These are phyloP conservation scores for Siniperca scherzeri DNA, from an alignment of 2,797 vertebrate genomes.

Conservation along the genomic window DNA sequence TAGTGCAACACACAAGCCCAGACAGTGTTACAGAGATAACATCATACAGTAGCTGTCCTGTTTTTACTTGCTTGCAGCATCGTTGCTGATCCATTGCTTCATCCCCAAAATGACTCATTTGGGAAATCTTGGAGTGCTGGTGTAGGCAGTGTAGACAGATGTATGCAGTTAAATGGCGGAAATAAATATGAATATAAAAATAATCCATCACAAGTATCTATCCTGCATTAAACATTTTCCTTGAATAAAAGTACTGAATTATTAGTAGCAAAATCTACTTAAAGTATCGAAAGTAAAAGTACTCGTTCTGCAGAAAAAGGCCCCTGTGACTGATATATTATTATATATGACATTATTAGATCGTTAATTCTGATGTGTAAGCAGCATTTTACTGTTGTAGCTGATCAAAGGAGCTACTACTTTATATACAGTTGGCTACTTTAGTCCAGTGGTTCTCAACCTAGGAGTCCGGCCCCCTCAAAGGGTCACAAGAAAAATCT, in stretches of 20 bases:
- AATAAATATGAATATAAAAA: constrained; percentile 25
- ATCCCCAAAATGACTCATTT: constrained; percentile 33
- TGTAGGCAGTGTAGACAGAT: constrained; percentile 31
- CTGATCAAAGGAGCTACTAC: not conserved
- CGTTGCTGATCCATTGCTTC: constrained; percentile 39
- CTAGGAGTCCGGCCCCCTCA: not conserved
- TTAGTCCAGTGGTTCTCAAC: not conserved
- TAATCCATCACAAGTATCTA: not conserved
- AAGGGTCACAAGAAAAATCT: not conserved
- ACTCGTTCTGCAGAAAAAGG: too few species aligned
- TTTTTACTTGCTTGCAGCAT: constrained; percentile 6
- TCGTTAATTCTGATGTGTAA: not conserved
- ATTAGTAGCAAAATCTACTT: not conserved
- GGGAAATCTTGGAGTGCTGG: constrained; percentile 31
- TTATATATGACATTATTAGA: not conserved
- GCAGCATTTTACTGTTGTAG: not conserved
- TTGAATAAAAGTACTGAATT: not conserved
- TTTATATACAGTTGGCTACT: not conserved
- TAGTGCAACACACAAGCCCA: not conserved
- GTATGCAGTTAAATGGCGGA: constrained; percentile 9
- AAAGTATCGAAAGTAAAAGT: not conserved
- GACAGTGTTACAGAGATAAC: not conserved
- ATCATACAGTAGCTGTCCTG: not conserved
- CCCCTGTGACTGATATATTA: not conserved
- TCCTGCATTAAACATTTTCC: not conserved